Conservation (phyloP, 2,113 vertebrate species). For the Pycnonotus jocosus region DNA sequence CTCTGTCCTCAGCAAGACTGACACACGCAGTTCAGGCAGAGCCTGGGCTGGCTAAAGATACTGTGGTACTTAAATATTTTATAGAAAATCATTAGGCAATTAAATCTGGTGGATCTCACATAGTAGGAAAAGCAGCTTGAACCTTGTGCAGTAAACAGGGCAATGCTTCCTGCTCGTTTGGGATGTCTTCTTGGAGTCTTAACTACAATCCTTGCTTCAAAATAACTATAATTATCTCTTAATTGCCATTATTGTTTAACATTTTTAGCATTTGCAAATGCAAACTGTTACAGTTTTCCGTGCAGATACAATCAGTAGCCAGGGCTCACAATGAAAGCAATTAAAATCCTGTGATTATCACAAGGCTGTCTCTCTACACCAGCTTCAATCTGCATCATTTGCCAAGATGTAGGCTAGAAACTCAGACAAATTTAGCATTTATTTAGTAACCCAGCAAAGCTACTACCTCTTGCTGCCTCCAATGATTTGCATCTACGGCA, state of each 20-base stretch:
- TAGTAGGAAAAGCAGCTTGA: not conserved
- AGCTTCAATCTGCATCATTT: constrained; percentile 13
- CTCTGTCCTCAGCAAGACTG: not conserved
- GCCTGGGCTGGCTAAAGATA: not conserved
- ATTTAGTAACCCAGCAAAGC: constrained; percentile 35
- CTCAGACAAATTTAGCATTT: constrained; percentile 35
- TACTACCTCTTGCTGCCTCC: constrained; percentile 23
- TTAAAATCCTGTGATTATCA: constrained; percentile 38
- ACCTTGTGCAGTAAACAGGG: constrained; percentile 9
- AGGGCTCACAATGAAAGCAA: constrained; percentile 22
- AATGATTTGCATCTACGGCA: constrained; percentile 10
- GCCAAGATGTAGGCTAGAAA: constrained; percentile 44
- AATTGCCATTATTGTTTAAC: constrained; percentile 62
- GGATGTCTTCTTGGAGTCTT: constrained; percentile 5
- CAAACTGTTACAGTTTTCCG: constrained; percentile 7
- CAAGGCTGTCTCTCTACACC: not conserved
- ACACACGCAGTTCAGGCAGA: not conserved
- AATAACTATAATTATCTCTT: constrained; percentile 54
- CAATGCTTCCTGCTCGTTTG: not conserved
- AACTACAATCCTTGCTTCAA: constrained; percentile 8
- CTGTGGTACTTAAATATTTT: not conserved
- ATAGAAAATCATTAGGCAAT: constrained; percentile 29
- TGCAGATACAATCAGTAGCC: constrained; percentile 16
- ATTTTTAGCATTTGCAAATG: constrained; percentile 43
- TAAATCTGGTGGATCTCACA: not conserved